These are phyloP conservation scores for Catharus minimus DNA, from an alignment of 2,113 vertebrate species.

Conservation along the genomic window DNA sequence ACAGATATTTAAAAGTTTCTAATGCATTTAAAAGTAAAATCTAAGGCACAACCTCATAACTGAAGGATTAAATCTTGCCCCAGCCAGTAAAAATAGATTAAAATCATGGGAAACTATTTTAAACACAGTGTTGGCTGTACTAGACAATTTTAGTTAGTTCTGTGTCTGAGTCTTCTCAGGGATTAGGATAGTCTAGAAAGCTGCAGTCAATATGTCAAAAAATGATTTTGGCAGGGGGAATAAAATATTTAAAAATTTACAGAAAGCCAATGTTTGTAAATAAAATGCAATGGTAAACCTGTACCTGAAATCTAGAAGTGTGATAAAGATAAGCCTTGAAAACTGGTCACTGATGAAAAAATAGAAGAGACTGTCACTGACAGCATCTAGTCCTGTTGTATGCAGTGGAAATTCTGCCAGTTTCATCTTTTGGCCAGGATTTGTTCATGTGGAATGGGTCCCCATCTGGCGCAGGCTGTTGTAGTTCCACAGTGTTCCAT, in stretches of 20 bases:
- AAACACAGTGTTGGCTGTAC: slow-evolving; percentile 72
- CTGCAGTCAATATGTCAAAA: slow-evolving; percentile 68
- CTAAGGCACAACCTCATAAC: slow-evolving; percentile 68
- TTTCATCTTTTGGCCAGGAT: background rate
- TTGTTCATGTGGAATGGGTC: background rate
- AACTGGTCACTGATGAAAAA: slow-evolving; percentile 22
- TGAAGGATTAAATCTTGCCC: slow-evolving; percentile 71
- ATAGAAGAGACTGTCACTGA: background rate
- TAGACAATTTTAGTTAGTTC: slow-evolving; percentile 76
- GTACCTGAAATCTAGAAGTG: slow-evolving; percentile 54
- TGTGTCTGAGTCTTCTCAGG: slow-evolving; percentile 75
- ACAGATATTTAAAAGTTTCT: slow-evolving; percentile 38
- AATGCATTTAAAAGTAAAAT: slow-evolving; percentile 67
- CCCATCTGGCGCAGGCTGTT: background rate
- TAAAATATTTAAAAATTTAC: slow-evolving; percentile 70
- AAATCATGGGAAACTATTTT: slow-evolving; percentile 74
- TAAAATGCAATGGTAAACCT: slow-evolving; percentile 62
- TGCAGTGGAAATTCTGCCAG: slow-evolving; percentile 9
- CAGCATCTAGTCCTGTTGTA: background rate
- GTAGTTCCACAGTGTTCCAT: background rate
- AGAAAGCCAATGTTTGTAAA: slow-evolving; percentile 66
- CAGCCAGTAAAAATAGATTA: slow-evolving; percentile 74
- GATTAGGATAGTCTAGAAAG: slow-evolving; percentile 80
- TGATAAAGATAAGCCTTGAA: slow-evolving; percentile 38
- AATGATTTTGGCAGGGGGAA: slow-evolving; percentile 66